Evolutionary conservation across 2,797 vertebrate species (phyloP).

Genomic region (Crocodylus rhombifer): DNA sequence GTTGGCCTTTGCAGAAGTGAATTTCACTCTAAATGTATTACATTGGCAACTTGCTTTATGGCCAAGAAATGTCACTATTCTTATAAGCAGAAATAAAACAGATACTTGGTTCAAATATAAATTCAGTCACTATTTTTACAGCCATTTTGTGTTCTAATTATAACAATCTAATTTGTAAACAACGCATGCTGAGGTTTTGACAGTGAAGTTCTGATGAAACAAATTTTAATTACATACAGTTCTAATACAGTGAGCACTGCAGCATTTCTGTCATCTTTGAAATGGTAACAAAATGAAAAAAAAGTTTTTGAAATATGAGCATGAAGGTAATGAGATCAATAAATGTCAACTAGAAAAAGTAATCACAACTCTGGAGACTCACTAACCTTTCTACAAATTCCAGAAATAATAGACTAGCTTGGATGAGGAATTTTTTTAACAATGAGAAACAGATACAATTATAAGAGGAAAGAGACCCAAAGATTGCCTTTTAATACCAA

Average conservation of each 20-base stretch:
- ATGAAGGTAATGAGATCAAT: constrained; percentile 88
- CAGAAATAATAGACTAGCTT: constrained; percentile 84
- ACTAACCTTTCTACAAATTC: constrained; percentile 88
- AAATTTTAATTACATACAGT: constrained; percentile 84
- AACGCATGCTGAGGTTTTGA: constrained; percentile 76
- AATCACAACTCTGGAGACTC: constrained; percentile 88
- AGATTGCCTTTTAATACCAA: constrained; percentile 67
- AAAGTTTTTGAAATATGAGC: constrained; percentile 85
- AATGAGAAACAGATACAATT: constrained; percentile 79
- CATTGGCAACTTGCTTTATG: background rate
- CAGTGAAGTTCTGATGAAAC: constrained; percentile 81
- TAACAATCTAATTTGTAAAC: constrained; percentile 78
- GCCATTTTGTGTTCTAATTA: constrained; percentile 76
- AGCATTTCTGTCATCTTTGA: constrained; percentile 82
- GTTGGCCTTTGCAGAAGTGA: background rate
- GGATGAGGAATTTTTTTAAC: constrained; percentile 81
- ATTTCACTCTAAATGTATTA: background rate
- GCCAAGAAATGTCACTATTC: constrained; percentile 3
- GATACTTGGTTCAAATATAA: constrained; percentile 61
- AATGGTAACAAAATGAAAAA: constrained; percentile 82
- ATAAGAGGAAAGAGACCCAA: constrained; percentile 67
- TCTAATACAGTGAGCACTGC: constrained; percentile 79
- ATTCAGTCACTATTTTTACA: constrained; percentile 67
- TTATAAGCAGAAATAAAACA: constrained; percentile 60
- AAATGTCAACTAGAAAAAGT: constrained; percentile 90